These are phyloP conservation scores for Neotoma lepida DNA, from an alignment of 2,113 vertebrate species.

Conservation along the genomic window DNA sequence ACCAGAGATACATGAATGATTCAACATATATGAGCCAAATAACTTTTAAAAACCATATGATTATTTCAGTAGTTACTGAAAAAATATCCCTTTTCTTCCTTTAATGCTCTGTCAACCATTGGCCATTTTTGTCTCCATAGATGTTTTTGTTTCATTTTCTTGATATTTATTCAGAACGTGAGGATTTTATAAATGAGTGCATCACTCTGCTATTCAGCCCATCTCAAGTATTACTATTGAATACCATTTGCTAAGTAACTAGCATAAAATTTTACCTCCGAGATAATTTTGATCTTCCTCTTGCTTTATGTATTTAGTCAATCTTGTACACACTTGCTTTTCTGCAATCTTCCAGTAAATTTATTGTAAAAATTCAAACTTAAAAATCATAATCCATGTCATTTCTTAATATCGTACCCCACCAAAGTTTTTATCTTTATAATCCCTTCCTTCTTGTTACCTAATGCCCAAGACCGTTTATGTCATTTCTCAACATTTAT, in stretches of 20 bases:
- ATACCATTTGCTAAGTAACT: background rate
- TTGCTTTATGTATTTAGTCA: background rate
- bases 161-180: background rate
- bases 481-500: background rate
- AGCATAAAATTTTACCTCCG: background rate
- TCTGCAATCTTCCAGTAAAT: background rate
- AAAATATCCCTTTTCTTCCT: background rate
- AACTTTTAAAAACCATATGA: background rate
- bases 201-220: background rate
- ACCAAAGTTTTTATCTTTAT: background rate
- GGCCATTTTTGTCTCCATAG: background rate
- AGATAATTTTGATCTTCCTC: background rate
- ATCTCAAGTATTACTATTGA: background rate
- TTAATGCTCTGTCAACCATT: background rate
- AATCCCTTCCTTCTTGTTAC: background rate
- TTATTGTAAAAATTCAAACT: background rate
- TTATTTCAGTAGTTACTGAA: background rate
- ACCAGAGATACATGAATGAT: background rate
- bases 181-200: background rate
- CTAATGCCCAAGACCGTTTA: too few relatives aligned
- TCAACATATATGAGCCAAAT: background rate
- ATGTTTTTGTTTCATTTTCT: background rate
- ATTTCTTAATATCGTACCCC: background rate
- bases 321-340: background rate
- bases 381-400: background rate